Evolutionary conservation across 1,140 invertebrate species (phyloP).

Genomic region (Branchinecta lindahli): DNA sequence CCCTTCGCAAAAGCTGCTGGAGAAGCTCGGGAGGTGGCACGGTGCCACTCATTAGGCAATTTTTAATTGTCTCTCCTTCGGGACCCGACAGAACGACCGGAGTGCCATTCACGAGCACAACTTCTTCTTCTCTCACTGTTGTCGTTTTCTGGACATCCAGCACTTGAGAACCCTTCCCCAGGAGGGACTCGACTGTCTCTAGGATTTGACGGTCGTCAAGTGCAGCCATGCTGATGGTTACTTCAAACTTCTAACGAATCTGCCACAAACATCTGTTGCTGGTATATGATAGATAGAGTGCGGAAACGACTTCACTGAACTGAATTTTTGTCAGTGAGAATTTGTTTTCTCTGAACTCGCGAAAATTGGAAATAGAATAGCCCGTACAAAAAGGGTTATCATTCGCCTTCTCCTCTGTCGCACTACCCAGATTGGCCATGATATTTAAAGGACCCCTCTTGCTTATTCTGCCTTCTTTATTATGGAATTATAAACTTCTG

Average conservation of each 20-base stretch:
- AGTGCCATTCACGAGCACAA: conserved; percentile 54
- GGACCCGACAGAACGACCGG: conserved; percentile 49
- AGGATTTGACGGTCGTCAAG: conserved; percentile 59
- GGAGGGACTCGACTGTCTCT: conserved; percentile 56
- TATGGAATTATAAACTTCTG: too few relatives aligned
- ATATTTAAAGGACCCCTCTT: too few relatives aligned
- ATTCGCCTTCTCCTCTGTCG: too few relatives aligned
- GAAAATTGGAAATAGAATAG: too few relatives aligned
- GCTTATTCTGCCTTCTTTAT: too few relatives aligned
- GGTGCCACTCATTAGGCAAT: conserved; percentile 48
- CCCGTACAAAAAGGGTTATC: too few relatives aligned
- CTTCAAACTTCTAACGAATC: conserved; percentile 14
- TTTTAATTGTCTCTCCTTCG: conserved; percentile 50
- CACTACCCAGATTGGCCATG: too few relatives aligned
- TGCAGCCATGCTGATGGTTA: conserved; percentile 24
- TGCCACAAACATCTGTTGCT: too few relatives aligned
- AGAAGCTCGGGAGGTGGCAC: conserved; percentile 50
- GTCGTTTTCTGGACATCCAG: conserved; percentile 59
- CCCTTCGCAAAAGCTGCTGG: conserved; percentile 50
- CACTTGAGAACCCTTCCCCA: conserved; percentile 54
- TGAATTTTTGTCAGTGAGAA: too few relatives aligned
- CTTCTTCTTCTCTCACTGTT: conserved; percentile 51
- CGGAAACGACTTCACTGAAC: too few relatives aligned
- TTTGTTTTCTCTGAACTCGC: too few relatives aligned
- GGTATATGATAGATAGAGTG: too few relatives aligned